Conservation (phyloP, 2,888 invertebrate species). For the Aphidoletes aphidimyza region DNA sequence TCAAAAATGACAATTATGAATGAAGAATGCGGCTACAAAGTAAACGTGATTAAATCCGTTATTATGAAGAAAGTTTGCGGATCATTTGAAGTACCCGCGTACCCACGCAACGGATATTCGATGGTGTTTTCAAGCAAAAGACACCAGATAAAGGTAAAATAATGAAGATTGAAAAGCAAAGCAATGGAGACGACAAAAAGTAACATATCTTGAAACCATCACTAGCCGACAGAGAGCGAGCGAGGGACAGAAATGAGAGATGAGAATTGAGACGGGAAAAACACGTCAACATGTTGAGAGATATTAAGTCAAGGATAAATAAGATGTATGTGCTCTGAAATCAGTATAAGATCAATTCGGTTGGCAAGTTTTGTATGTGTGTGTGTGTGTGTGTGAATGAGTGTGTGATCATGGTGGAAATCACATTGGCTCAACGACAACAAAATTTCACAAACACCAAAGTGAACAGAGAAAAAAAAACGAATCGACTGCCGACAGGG, state of each 20-base stretch:
- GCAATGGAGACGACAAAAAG: background rate
- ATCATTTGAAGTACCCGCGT: too few species aligned
- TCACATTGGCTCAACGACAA: background rate
- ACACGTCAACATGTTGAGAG: constrained; percentile 6
- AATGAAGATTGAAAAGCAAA: constrained; percentile 26
- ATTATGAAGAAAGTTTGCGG: constrained; percentile 19
- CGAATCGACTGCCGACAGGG: too few species aligned
- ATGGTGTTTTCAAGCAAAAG: too few species aligned
- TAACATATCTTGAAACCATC: background rate
- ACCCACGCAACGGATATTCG: too few species aligned
- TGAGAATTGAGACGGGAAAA: background rate
- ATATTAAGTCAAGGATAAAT: constrained; percentile 29
- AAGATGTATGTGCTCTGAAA: constrained; percentile 29
- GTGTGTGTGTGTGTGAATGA: too few species aligned
- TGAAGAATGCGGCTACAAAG: constrained; percentile 36
- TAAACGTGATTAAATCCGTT: constrained; percentile 49
- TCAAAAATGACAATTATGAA: constrained; percentile 45
- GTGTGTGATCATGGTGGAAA: background rate
- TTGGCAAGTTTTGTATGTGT: background rate
- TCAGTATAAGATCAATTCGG: constrained; percentile 38
- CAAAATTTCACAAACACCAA: background rate
- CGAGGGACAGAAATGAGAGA: background rate
- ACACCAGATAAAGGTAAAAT: constrained; percentile 2
- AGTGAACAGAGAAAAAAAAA: background rate
- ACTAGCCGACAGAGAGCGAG: background rate